Conservation (phyloP, 2,888 invertebrate species). For the Scrobipalpa atriplicella region DNA sequence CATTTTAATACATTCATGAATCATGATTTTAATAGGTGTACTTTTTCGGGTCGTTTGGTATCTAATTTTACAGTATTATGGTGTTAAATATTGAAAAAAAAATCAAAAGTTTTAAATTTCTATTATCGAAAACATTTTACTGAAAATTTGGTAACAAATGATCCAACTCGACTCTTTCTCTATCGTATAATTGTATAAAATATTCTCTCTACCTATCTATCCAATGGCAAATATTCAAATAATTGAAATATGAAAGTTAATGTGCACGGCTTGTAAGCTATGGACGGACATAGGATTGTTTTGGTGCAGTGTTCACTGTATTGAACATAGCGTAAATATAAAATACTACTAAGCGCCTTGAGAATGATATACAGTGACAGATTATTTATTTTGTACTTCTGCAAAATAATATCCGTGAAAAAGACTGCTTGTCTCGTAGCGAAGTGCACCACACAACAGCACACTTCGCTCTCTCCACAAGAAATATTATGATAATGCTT, state of each 20-base stretch:
- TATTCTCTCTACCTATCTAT: conserved; percentile 49
- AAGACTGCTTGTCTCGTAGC: too few species aligned
- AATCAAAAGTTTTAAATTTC: background rate
- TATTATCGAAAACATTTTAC: background rate
- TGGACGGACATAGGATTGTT: background rate
- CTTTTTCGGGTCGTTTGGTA: conserved; percentile 37
- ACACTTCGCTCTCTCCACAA: too few species aligned
- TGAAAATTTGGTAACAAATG: background rate
- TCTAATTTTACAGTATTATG: conserved; percentile 25
- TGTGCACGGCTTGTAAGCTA: conserved; percentile 44
- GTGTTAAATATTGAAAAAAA: background rate
- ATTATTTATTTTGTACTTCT: too few species aligned
- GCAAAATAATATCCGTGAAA: too few species aligned
- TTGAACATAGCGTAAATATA: conserved; percentile 13
- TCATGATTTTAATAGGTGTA: conserved; percentile 43
- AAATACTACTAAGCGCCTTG: conserved; percentile 12
- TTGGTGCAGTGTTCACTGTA: conserved; percentile 9
- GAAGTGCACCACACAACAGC: too few species aligned
- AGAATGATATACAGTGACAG: background rate
- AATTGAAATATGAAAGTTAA: conserved; percentile 39
- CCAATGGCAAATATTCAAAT: conserved; percentile 44
- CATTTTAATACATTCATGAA: conserved; percentile 35
- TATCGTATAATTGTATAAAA: conserved; percentile 43
- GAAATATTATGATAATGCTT: too few species aligned
- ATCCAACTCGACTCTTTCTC: conserved; percentile 38